These are phyloP conservation scores for Pogoniulus pusillus DNA, from an alignment of 2,797 vertebrate genomes.

Conservation along the genomic window DNA sequence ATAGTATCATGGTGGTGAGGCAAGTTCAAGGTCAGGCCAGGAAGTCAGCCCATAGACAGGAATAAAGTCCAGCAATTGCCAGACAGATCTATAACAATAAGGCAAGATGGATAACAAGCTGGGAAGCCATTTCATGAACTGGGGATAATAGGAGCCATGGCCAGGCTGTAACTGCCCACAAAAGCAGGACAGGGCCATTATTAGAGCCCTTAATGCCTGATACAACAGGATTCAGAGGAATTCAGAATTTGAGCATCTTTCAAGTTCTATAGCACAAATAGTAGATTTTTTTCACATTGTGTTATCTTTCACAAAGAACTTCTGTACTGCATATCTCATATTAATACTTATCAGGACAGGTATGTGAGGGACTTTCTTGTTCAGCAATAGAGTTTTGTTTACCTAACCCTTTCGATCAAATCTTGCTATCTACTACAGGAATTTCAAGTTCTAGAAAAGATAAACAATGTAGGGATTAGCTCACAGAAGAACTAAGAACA, in stretches of 20 bases:
- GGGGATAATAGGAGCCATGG: too few relatives aligned
- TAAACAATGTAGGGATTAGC: background rate
- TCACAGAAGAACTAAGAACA: background rate
- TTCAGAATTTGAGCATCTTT: background rate
- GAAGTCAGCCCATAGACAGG: background rate
- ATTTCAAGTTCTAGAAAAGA: conserved; percentile 16
- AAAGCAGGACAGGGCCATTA: background rate
- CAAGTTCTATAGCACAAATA: background rate
- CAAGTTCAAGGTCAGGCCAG: background rate
- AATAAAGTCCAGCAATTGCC: background rate
- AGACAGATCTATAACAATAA: background rate
- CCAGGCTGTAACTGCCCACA: accelerated
- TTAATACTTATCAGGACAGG: background rate
- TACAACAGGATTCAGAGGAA: background rate
- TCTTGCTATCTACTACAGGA: background rate
- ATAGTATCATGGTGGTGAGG: background rate
- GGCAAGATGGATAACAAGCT: background rate
- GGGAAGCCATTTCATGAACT: background rate
- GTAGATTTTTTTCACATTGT: background rate
- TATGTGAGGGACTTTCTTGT: background rate
- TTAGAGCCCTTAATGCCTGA: background rate
- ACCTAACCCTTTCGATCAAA: background rate
- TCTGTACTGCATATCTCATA: background rate
- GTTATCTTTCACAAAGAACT: background rate
- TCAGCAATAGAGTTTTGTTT: background rate